A percentile compares a stretch with the other conserved stretches of the same genome.
phyloP scores from a whole-genome alignment of 1,140 invertebrate genomes.

The Conus ventricosus region DNA sequence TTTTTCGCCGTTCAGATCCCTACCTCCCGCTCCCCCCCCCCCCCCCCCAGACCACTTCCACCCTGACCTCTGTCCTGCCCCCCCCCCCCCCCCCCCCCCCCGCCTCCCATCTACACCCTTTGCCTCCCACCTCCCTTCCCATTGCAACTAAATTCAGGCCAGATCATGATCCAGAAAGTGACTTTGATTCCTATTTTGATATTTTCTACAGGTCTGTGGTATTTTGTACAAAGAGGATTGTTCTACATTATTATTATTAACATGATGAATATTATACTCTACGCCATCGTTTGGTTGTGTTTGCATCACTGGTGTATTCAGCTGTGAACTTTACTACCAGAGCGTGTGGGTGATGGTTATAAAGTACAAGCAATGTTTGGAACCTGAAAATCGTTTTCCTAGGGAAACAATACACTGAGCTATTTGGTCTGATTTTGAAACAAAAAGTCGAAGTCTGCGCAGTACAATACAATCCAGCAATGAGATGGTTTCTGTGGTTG shows the following conservation, averaged over 20 bases:
- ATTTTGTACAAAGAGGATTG: background rate
- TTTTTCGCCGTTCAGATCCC: background rate
- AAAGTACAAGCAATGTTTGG: background rate
- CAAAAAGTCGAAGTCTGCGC: no score
- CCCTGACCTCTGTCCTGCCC: background rate
- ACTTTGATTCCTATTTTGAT: slow-evolving; percentile 2
- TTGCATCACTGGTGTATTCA: slow-evolving; percentile 13
- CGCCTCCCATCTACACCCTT: background rate
- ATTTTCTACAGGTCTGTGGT: slow-evolving; percentile 2
- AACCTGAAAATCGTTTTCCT: no score
- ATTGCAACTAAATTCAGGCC: background rate
- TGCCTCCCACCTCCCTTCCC: background rate
- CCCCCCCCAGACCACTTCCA: background rate
- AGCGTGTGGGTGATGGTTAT: background rate
- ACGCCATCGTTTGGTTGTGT: slow-evolving; percentile 27
- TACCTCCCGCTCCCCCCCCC: background rate
- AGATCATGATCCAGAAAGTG: background rate
- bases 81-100: background rate
- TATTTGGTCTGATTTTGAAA: no score
- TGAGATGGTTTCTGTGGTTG: no score
- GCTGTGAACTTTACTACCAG: background rate
- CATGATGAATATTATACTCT: slow-evolving; percentile 3
- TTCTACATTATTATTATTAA: background rate
- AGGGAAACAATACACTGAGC: no score
- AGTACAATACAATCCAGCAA: no score